A percentile compares a stretch with the other conserved stretches of the same genome.
These are phyloP conservation scores for Variabilichromis moorii DNA, from an alignment of 2,113 vertebrate genomes.

Conservation along the genomic window DNA sequence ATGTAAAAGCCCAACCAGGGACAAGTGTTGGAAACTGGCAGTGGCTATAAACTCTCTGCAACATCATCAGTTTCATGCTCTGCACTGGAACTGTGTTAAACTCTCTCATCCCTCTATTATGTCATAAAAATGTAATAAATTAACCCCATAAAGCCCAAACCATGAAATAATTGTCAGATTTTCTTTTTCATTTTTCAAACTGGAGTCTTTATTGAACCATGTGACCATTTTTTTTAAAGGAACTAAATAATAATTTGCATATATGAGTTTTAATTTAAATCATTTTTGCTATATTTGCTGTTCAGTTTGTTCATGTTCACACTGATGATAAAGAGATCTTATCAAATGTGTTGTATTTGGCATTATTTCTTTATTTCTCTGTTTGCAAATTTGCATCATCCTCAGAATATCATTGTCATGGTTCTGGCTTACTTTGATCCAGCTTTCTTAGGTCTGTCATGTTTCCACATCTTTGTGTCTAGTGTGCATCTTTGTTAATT, in stretches of 20 bases:
- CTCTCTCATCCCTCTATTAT: neutral
- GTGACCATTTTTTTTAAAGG: neutral
- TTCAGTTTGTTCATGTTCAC: neutral
- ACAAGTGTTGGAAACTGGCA: neutral
- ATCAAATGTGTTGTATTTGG: neutral
- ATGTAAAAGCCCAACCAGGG: neutral
- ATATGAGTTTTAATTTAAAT: neutral
- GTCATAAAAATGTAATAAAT: neutral
- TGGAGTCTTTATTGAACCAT: neutral
- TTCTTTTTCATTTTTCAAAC: neutral
- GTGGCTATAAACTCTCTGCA: neutral
- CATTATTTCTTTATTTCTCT: neutral
- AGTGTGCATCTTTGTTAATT: neutral
- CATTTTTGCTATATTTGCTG: neutral
- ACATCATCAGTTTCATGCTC: neutral
- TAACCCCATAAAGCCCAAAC: neutral
- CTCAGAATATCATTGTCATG: neutral
- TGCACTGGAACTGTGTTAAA: neutral
- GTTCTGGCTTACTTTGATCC: fast-evolving
- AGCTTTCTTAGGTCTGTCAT: neutral
- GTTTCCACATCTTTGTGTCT: neutral
- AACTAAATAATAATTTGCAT: neutral
- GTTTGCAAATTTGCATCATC: neutral
- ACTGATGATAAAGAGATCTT: neutral
- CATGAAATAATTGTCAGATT: neutral